Evolutionary conservation across 2,888 invertebrate genomes (phyloP), one percentile per base, ranked within the genome.

Genomic region (Drosophila acutilabella): DNA sequence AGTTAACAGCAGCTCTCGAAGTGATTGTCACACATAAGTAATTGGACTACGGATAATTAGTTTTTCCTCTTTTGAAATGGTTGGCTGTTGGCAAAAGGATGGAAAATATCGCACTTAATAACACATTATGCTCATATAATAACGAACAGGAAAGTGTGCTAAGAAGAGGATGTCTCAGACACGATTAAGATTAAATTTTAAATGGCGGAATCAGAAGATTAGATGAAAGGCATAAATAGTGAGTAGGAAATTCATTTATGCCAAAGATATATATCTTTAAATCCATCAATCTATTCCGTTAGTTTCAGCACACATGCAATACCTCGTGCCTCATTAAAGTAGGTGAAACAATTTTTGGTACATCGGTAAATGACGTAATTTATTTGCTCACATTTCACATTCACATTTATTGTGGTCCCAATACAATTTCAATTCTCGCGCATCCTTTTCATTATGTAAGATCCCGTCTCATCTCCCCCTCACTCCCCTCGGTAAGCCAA

Each of bases 31-130:
- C 52, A 51, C 47, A 14, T 44, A 50, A 60, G 72, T 64, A 75
- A 75, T 75, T 72, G 75, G 73, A 77, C 61, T 59, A 52, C 16
- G 23, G 18, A 59, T 69, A 76, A 77, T 76, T 69, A 65, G 64
- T 57, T 65, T 54, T 33, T 45, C 13, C 20, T 7, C 56, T 13
- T 20, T 51, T 51, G 0, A 45, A 56, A 4, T 42, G 18, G 54
- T 8, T 8, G 4, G 10, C 30, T 42, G n/a, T 54, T 10, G 4
- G 18, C 13, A 11, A n/a, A 30, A 18, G 18, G 7, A 33, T 56
- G 36, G 7, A 33, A 36, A 33, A 60, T 52, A 33, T 11, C 51
- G 11, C 33, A 50, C 33, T 48, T 48, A 58, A 59, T 51, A 36
- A 36, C 36, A 2, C 30, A 30, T 30, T 30, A 30, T 30, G 8